A percentile compares a stretch with the other conserved stretches of the same genome.
Conservation (phyloP, 2,113 vertebrate species). For the Argyrosomus japonicus region DNA sequence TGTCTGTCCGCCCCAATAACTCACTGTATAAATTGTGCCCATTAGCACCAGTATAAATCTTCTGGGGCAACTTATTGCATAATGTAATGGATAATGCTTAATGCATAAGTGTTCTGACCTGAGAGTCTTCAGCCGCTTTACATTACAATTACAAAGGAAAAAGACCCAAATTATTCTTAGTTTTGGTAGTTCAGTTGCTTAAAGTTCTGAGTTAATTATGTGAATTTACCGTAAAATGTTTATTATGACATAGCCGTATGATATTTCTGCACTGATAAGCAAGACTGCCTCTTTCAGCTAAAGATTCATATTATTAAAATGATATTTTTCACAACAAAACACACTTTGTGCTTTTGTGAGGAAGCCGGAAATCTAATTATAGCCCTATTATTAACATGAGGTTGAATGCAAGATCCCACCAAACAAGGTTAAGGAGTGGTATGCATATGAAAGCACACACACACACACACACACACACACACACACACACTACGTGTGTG, state of each 20-base stretch:
- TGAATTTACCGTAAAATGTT: neutral
- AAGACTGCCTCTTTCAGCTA: neutral
- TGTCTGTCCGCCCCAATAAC: constrained; percentile 36
- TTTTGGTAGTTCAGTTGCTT: neutral
- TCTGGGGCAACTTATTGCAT: constrained; percentile 26
- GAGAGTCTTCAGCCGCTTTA: constrained; percentile 5
- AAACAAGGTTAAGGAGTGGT: too few species aligned
- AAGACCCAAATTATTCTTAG: neutral
- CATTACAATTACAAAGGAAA: constrained; percentile 16
- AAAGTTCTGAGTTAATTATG: neutral
- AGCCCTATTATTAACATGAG: constrained; percentile 23
- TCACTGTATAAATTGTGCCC: constrained; percentile 4
- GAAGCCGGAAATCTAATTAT: constrained; percentile 23
- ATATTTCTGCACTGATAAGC: constrained; percentile 4
- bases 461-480: too few species aligned
- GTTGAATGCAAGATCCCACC: neutral
- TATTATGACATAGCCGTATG: neutral
- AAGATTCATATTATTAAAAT: neutral
- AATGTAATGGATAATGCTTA: constrained; percentile 25
- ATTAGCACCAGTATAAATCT: constrained; percentile 42
- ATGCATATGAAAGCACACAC: too few species aligned
- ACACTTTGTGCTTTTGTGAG: constrained; percentile 12
- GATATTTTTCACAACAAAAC: neutral
- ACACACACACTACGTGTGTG: too few species aligned
- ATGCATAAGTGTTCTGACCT: constrained; percentile 21